Conservation (phyloP, 2,797 vertebrate genomes). For the Falco cherrug region DNA sequence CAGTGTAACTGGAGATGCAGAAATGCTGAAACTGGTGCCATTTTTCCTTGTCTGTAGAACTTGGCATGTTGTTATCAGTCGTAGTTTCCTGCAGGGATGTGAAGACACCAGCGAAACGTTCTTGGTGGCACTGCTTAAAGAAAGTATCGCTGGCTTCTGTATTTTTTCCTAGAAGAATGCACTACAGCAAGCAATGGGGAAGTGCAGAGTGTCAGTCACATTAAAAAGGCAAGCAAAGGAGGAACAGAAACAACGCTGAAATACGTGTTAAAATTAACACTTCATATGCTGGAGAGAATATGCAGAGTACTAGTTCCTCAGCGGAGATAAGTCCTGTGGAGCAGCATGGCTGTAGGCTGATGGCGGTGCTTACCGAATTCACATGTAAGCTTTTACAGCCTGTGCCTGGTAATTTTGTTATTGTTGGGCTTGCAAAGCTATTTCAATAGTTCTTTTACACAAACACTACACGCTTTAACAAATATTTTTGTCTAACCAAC, state of each 20-base stretch:
- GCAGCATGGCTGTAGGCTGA: not conserved
- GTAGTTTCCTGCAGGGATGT: not conserved
- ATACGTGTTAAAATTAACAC: not conserved
- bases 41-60: not conserved
- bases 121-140: not conserved
- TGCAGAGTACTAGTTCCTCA: rapidly evolving
- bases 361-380: not conserved
- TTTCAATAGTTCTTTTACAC: not conserved
- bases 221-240: not conserved
- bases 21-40: not conserved
- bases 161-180: not conserved
- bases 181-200: not conserved
- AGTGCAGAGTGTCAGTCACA: not conserved
- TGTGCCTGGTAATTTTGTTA: not conserved
- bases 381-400: not conserved
- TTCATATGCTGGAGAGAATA: not conserved
- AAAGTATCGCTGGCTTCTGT: not conserved
- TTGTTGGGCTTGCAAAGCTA: slow-evolving; percentile 2
- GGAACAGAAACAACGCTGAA: not conserved
- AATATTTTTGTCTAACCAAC: not conserved
- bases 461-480: not conserved
- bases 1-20: not conserved
- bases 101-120: not conserved
- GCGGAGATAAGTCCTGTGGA: rapidly evolving
- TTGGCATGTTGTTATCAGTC: not conserved